phyloP scores from a whole-genome alignment of 2,888 invertebrate species.

The Platycnemis pennipes region DNA sequence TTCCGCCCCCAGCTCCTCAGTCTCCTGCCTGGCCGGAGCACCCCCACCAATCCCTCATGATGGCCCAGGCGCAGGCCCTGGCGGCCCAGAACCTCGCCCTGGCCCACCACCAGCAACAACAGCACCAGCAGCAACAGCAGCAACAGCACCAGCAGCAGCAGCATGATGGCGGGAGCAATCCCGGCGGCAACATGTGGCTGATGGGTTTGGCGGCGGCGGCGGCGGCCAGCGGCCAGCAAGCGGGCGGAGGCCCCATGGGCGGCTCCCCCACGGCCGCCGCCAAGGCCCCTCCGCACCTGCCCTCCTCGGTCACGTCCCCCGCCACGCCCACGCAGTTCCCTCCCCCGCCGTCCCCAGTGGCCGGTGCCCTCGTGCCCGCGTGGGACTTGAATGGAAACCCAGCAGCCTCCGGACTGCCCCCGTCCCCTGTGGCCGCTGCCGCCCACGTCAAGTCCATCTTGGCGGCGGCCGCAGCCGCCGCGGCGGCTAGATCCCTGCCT shows the following conservation, averaged over 20 bases:
- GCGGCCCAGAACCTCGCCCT: conserved; percentile 74
- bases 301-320: conserved; percentile 77
- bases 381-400: conserved; percentile 70
- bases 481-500: conserved; percentile 11
- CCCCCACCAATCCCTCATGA: conserved; percentile 76
- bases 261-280: conserved; percentile 71
- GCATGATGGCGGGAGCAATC: conserved; percentile 46
- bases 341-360: conserved; percentile 71
- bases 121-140: conserved; percentile 52
- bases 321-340: conserved; percentile 74
- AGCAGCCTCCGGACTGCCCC: conserved; percentile 70
- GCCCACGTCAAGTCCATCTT: not conserved
- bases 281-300: conserved; percentile 75
- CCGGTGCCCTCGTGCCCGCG: conserved; percentile 69
- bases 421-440: conserved; percentile 68
- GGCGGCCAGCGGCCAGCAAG: conserved; percentile 61
- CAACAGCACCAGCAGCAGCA: conserved; percentile 68
- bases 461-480: conserved; percentile 55
- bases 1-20: conserved; percentile 69
- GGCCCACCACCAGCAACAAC: conserved; percentile 69
- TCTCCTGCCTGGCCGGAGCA: conserved; percentile 72
- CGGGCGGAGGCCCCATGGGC: conserved; percentile 74
- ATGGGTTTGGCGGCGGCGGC: conserved; percentile 48
- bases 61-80: conserved; percentile 75
- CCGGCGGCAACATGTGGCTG: conserved; percentile 49